Percentiles rank a stretch among this genome's conserved stretches.
Evolutionary conservation across 2,888 invertebrate genomes (phyloP).

Genomic region (Notocelia uddmanniana): DNA sequence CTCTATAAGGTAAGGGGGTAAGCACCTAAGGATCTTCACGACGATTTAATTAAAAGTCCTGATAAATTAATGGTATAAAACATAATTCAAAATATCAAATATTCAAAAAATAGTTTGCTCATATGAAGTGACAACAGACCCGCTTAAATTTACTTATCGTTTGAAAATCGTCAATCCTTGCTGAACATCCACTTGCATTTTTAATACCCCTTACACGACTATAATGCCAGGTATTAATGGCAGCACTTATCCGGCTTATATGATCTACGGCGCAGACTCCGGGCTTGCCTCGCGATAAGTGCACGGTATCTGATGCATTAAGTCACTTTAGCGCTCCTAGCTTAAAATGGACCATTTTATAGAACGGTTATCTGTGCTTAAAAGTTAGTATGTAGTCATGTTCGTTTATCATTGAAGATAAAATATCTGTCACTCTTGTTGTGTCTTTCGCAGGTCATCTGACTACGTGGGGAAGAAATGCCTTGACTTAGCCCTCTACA

Average conservation of each 20-base stretch:
- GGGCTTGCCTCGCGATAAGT: background rate
- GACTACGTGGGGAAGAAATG: background rate
- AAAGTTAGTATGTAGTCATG: background rate
- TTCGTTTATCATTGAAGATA: background rate
- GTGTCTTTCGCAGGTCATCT: background rate
- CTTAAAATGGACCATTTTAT: background rate
- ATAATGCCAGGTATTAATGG: conserved; percentile 4
- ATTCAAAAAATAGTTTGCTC: background rate
- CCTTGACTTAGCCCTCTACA: no score
- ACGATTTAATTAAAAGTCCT: no score
- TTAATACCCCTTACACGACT: background rate
- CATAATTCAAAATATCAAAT: no score
- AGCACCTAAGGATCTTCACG: no score
- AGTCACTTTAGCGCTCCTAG: background rate
- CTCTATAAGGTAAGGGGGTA: no score
- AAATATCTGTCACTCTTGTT: background rate
- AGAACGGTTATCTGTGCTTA: background rate
- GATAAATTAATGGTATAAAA: no score
- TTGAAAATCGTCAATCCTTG: background rate
- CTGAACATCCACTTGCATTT: background rate
- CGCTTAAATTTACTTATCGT: background rate
- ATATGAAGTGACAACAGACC: background rate
- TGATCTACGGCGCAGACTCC: background rate
- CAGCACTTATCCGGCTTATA: conserved; percentile 5
- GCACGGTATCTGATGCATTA: conserved; percentile 7